phyloP scores from a whole-genome alignment of 2,888 invertebrate genomes.

The Eupithecia insigniata region DNA sequence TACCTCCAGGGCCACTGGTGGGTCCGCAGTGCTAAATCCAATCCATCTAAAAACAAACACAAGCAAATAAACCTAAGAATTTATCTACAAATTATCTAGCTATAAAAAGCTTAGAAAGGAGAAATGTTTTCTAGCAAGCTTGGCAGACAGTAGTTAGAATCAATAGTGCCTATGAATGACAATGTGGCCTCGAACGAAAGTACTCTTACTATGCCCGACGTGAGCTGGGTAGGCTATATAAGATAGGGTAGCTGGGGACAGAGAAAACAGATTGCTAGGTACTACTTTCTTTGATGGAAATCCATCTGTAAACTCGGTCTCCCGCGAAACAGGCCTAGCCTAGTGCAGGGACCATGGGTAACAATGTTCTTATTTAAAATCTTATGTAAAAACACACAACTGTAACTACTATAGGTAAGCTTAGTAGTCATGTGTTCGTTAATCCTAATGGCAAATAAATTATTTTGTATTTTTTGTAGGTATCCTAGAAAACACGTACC shows the following conservation, averaged over 20 bases:
- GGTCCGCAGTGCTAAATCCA: not conserved
- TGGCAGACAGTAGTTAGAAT: constrained; percentile 51
- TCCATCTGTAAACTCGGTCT: too few species aligned
- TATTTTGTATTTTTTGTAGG: too few species aligned
- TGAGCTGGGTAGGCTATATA: constrained; percentile 67
- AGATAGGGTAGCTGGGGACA: constrained; percentile 54
- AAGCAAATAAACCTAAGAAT: not conserved
- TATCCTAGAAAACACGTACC: too few species aligned
- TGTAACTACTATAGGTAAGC: too few species aligned
- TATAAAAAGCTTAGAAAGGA: not conserved
- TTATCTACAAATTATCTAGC: not conserved
- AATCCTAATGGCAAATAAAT: too few species aligned
- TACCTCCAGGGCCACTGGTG: too few species aligned
- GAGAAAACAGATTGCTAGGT: constrained; percentile 41
- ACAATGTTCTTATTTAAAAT: too few species aligned
- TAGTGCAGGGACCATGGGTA: too few species aligned
- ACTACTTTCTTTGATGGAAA: too few species aligned
- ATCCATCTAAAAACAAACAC: not conserved
- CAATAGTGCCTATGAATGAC: constrained; percentile 69
- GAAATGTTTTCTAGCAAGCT: constrained; percentile 31
- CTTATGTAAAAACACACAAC: too few species aligned
- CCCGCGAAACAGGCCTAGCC: too few species aligned
- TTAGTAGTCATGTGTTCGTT: too few species aligned
- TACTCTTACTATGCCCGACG: constrained; percentile 81
- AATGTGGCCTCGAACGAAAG: constrained; percentile 82